phyloP scores from a whole-genome alignment of 2,113 vertebrate species.

The Terrapene triunguis region DNA sequence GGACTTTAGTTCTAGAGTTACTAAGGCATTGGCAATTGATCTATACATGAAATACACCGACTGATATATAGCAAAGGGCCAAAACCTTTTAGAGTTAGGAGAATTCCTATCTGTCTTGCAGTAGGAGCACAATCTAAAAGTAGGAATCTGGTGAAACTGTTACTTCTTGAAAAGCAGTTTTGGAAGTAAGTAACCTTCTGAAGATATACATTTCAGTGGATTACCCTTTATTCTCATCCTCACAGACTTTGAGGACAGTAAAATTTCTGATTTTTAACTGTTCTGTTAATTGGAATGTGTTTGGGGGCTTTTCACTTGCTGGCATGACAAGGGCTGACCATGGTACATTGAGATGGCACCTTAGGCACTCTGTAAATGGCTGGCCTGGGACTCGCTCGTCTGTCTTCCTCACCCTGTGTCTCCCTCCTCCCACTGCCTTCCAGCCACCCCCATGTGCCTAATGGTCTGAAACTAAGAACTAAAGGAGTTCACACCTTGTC shows the following conservation, averaged over 20 bases:
- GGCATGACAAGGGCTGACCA: background rate
- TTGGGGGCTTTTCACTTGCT: background rate
- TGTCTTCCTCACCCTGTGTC: background rate
- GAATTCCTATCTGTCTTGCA: background rate
- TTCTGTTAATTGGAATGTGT: background rate
- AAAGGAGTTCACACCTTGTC: background rate
- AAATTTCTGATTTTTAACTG: background rate
- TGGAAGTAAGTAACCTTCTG: background rate
- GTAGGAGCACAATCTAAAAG: background rate
- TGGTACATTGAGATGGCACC: background rate
- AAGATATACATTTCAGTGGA: background rate
- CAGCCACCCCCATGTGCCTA: background rate
- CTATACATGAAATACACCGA: background rate
- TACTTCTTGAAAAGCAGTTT: background rate
- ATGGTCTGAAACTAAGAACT: background rate
- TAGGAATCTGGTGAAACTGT: background rate
- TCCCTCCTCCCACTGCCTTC: rapidly evolving
- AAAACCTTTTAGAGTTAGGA: background rate
- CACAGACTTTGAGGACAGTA: background rate
- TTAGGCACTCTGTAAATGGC: background rate
- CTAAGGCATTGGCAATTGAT: background rate
- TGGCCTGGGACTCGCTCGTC: background rate
- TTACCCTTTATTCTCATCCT: background rate
- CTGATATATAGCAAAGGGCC: background rate
- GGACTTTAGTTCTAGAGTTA: background rate